phyloP scores from a whole-genome alignment of 1,140 invertebrate genomes.

The Tetramorium parvispinum region DNA sequence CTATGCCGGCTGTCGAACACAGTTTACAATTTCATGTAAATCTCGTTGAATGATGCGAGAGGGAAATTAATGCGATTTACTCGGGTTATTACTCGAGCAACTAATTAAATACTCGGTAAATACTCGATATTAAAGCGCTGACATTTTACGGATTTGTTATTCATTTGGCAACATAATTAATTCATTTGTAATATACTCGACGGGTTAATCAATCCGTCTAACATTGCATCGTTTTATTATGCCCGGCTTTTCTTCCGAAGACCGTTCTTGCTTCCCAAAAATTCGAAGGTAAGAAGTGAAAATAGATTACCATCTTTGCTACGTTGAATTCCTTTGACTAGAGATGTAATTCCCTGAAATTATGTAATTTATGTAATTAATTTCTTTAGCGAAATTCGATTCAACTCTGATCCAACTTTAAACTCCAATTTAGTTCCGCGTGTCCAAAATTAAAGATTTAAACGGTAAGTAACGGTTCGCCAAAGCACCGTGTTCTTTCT shows the following conservation, averaged over 20 bases:
- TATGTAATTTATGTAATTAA: not conserved
- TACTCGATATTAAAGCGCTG: not conserved
- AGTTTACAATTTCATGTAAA: conserved; percentile 40
- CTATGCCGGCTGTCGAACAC: not conserved
- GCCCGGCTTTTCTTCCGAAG: not conserved
- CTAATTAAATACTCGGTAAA: conserved; percentile 42
- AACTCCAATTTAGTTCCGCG: not conserved
- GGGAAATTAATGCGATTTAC: conserved; percentile 33
- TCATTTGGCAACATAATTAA: conserved; percentile 25
- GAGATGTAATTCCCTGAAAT: not conserved
- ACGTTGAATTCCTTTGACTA: not conserved
- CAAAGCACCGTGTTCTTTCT: not conserved
- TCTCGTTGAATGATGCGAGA: conserved; percentile 22
- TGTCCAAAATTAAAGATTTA: not conserved
- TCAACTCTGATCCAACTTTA: not conserved
- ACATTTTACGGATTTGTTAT: conserved; percentile 23
- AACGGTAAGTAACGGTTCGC: not conserved
- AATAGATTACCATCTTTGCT: not conserved
- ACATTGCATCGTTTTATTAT: not conserved
- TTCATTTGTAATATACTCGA: conserved; percentile 8
- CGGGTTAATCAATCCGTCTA: not conserved
- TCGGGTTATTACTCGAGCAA: conserved; percentile 33
- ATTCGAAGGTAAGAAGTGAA: not conserved
- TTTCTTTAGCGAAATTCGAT: not conserved
- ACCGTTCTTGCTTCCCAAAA: not conserved